Evolutionary conservation across 2,113 vertebrate species (phyloP), one percentile per base, ranked within the genome.

Genomic region (Clarias macrocephalus): DNA sequence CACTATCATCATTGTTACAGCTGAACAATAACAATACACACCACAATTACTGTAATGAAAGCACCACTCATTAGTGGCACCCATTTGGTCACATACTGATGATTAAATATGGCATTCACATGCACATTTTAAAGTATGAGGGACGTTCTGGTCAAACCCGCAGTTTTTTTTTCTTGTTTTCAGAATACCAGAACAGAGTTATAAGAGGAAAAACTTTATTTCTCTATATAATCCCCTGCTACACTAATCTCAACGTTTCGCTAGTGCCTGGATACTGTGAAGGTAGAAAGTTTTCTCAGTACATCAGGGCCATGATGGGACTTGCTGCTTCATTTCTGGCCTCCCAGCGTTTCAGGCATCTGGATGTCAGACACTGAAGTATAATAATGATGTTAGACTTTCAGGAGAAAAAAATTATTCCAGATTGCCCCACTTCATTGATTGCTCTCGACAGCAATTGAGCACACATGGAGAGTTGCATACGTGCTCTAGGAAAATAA

Each of bases 1-100:
- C 18, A n/a, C 56, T 82, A 28, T 63, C 25, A 60, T 79, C 79
- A 83, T 48, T 73, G 70, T 62, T 12, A 21, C 83, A 72, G 88
- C 57, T 88, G 66, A 91, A 80, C 85, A 13, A 82, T 80, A 91
- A 80, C 85, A 13, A 82, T 80, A 70, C 85, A 89, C 60, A 82
- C 73, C 81, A 30, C 54, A 82, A 85, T 57, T 85, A 52, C 33
- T 65, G 15, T 70, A 30, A 80, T 83, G 68, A 88, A 87, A 63
- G 21, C 37, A 21, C n/a, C 65, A 68, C 48, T 65, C 65, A 54
- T 48, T 25, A 54, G n/a, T 63, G 52, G 7, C 19, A 57, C 15
- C 25, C 2, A 66, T 65, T 75, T 18, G 25, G 28, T 33, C 56
- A 59, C 54, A 0, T 18, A 76, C 28, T 76, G 28, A 21, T 21